Conservation (phyloP, 2,113 vertebrate genomes). For the Paedocypris sp. region DNA sequence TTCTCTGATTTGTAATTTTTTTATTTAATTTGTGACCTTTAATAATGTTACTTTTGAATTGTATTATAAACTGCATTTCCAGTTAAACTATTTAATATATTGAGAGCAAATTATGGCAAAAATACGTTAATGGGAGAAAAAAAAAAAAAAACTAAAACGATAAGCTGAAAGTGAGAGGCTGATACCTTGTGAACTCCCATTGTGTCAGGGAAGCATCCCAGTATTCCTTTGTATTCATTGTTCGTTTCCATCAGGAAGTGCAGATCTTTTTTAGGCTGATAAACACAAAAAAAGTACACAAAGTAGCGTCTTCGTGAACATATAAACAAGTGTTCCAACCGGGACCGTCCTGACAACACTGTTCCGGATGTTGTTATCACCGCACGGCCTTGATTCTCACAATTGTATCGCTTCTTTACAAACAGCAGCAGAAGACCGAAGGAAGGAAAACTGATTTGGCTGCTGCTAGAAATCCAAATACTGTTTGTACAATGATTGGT, state of each 20-base stretch:
- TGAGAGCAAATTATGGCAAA: too few species aligned
- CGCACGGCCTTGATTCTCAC: background rate
- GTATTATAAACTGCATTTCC: background rate
- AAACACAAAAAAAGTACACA: background rate
- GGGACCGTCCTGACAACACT: background rate
- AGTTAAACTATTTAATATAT: too few species aligned
- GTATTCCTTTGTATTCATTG: constrained; percentile 76
- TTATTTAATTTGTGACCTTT: background rate
- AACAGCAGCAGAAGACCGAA: background rate
- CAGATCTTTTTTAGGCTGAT: constrained; percentile 75
- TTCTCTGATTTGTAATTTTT: background rate
- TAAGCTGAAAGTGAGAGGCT: background rate
- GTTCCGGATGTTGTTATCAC: background rate
- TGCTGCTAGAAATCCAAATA: background rate
- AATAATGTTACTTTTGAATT: background rate
- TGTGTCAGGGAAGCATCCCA: constrained; percentile 80
- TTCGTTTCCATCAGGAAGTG: constrained; percentile 81
- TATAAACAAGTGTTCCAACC: background rate
- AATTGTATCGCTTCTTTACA: constrained; percentile 1
- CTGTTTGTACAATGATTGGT: too few species aligned
- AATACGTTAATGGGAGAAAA: too few species aligned
- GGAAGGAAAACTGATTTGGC: background rate
- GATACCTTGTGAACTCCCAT: constrained; percentile 75
- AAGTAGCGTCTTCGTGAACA: background rate
- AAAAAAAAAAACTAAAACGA: background rate